Evolutionary conservation across 1,140 invertebrate species (phyloP), one percentile per base, ranked within the genome.

Genomic region (Laupala kohalensis): DNA sequence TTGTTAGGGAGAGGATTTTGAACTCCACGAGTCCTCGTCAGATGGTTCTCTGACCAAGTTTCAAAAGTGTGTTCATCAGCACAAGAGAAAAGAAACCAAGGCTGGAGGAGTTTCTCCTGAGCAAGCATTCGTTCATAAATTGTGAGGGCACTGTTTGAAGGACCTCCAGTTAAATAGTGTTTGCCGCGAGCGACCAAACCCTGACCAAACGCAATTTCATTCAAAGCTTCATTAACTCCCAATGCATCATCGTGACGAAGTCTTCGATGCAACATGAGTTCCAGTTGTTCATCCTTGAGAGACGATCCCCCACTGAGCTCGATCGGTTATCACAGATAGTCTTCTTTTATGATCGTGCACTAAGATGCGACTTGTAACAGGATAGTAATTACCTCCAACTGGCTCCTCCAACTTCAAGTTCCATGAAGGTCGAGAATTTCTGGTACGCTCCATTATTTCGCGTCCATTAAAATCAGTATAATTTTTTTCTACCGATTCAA

Each of bases 371-470:
- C 83, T 84, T 74, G 87, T 88, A 15, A 90, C 80, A 2, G 89
- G 89, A 77, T 87, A 90, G 77, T 89, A 91, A 76, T 90, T 91
- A 4, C 85, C 86, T 53, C 88, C 79, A 3, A 88, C 80, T 19
- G 84, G 85, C 79, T 91, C 89, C 19, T 73, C 70, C 0, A 77
- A n/a, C 1, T 74, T 74, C 29, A 78, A 29, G 70, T 78, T 83
- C 89, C 88, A 98, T 2, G 90, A 90, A 4, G 91, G 88, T 28
- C 95, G 80, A 69, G 86, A 86, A 78, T 97, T 85, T 64, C 88
- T 79, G 71, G 84, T 81, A 67, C 96, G 84, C 73, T 78, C 73
- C 19, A 90, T 79, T 73, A 88, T 83, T 78, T 90, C 84, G 25
- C 90, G 78, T 5, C 89, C 90, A 79, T 91, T 91, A 2, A 88